Evolutionary conservation across 2,797 vertebrate species (phyloP).

Genomic region (Pempheris klunzingeri): DNA sequence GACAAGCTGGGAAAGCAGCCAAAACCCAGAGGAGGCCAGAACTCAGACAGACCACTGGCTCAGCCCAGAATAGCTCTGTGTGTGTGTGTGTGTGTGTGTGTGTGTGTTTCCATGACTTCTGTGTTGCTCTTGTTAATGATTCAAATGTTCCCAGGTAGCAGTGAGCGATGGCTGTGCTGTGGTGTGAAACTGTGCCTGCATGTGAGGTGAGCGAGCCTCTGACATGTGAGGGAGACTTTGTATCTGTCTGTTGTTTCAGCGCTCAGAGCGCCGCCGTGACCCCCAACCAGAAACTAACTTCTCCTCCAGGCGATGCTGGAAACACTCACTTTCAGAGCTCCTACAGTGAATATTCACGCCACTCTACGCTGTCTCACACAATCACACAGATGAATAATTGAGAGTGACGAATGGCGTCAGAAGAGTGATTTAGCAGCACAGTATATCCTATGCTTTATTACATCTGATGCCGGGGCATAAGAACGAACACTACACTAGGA

Average conservation of each 20-base stretch:
- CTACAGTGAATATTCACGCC: slow-evolving; percentile 75
- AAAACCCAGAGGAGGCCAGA: slow-evolving; percentile 71
- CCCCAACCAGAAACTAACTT: slow-evolving; percentile 60
- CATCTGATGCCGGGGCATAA: slow-evolving; percentile 77
- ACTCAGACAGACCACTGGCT: slow-evolving; percentile 73
- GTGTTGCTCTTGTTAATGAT: slow-evolving; percentile 53
- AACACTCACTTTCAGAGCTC: slow-evolving; percentile 57
- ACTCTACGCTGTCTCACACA: slow-evolving; percentile 70
- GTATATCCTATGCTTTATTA: slow-evolving; percentile 84
- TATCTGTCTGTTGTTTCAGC: slow-evolving; percentile 16
- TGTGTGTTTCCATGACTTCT: slow-evolving; percentile 36
- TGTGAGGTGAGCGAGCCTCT: slow-evolving; percentile 1
- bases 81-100: slow-evolving; percentile 27
- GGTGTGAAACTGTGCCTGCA: slow-evolving; percentile 13
- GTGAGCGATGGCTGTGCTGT: slow-evolving; percentile 17
- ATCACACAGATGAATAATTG: slow-evolving; percentile 80
- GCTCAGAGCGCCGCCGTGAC: slow-evolving; percentile 20
- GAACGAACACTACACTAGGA: slow-evolving; percentile 77
- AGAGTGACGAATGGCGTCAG: slow-evolving; percentile 75
- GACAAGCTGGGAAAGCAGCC: slow-evolving; percentile 73
- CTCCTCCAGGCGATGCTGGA: slow-evolving; percentile 48
- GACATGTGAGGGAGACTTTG: slow-evolving; percentile 14
- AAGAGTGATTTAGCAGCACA: slow-evolving; percentile 79
- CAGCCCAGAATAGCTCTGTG: slow-evolving; percentile 68
- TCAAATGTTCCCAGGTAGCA: slow-evolving; percentile 44